Percentiles rank a stretch among this genome's conserved stretches.
Evolutionary conservation across 2,888 invertebrate species (phyloP).

Genomic region (Tetragonisca angustula): DNA sequence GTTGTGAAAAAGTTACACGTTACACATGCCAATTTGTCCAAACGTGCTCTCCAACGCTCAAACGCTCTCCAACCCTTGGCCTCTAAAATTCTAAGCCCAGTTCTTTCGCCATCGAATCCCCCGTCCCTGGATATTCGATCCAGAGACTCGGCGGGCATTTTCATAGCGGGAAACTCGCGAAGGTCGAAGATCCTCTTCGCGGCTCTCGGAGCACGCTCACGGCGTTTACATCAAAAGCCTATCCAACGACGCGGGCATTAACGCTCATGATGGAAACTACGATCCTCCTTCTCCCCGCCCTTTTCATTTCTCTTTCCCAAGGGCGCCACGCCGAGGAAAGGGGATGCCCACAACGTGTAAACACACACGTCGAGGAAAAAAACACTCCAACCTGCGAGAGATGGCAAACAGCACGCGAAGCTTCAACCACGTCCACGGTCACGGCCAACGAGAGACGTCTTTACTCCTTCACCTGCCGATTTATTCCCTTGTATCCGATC

Average conservation of each 20-base stretch:
- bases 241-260: slow-evolving; percentile 50
- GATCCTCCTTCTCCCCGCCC: slow-evolving; percentile 53
- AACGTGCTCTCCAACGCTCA: slow-evolving; percentile 1
- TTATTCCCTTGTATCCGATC: not conserved
- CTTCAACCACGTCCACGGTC: slow-evolving; percentile 30
- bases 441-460: slow-evolving; percentile 17
- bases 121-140: slow-evolving; percentile 14
- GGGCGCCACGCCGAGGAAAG: slow-evolving; percentile 34
- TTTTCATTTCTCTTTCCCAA: slow-evolving; percentile 54
- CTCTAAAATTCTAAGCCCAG: slow-evolving; percentile 19
- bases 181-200: slow-evolving; percentile 43
- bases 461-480: slow-evolving; percentile 19
- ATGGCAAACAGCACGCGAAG: slow-evolving; percentile 21
- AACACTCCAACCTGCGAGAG: slow-evolving; percentile 33
- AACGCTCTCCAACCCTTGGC: slow-evolving; percentile 11
- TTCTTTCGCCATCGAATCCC: slow-evolving; percentile 36
- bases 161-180: slow-evolving; percentile 37
- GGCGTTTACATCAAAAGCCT: slow-evolving; percentile 57
- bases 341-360: slow-evolving; percentile 35
- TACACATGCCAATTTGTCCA: not conserved
- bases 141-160: slow-evolving; percentile 22
- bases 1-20: not conserved
- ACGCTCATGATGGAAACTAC: slow-evolving; percentile 50
- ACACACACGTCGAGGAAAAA: slow-evolving; percentile 41
- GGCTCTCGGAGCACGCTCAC: slow-evolving; percentile 52